These are phyloP conservation scores for Lasiommata megera DNA, from an alignment of 2,888 invertebrate species.

Conservation along the genomic window DNA sequence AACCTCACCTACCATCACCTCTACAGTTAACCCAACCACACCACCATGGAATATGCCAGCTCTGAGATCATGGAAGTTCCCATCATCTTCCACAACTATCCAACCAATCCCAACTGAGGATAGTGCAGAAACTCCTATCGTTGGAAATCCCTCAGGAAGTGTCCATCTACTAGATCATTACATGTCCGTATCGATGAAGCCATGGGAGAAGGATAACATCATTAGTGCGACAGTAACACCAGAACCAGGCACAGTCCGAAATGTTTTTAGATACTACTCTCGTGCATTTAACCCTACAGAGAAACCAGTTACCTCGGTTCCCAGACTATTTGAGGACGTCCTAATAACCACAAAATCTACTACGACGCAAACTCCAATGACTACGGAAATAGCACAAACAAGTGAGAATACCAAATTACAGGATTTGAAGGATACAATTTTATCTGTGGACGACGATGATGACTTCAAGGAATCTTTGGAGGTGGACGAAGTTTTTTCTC, in stretches of 20 bases:
- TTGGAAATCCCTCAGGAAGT: constrained; percentile 57
- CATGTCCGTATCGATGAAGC: constrained; percentile 60
- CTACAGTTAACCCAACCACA: constrained; percentile 47
- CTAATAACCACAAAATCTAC: constrained; percentile 63
- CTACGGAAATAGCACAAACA: constrained; percentile 49
- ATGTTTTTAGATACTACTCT: constrained; percentile 59
- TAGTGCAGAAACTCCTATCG: constrained; percentile 49
- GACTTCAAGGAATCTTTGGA: constrained; percentile 72
- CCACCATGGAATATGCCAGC: constrained; percentile 75
- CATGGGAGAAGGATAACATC: constrained; percentile 68
- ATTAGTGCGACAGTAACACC: constrained; percentile 63
- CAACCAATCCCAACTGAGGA: constrained; percentile 59
- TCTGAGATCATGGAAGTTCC: constrained; percentile 66
- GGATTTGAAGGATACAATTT: constrained; percentile 66
- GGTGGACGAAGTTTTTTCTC: constrained; percentile 71
- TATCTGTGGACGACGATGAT: constrained; percentile 73
- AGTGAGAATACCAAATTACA: constrained; percentile 55
- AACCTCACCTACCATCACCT: constrained; percentile 38
- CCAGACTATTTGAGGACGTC: constrained; percentile 61
- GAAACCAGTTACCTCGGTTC: constrained; percentile 50
- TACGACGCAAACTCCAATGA: constrained; percentile 44
- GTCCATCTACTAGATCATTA: constrained; percentile 55
- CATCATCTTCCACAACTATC: constrained; percentile 53
- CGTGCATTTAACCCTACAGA: constrained; percentile 51
- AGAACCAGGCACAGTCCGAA: constrained; percentile 58